Percentiles rank a stretch among this genome's conserved stretches.
Evolutionary conservation across 2,113 vertebrate species (phyloP).

Genomic region (Talpa occidentalis): DNA sequence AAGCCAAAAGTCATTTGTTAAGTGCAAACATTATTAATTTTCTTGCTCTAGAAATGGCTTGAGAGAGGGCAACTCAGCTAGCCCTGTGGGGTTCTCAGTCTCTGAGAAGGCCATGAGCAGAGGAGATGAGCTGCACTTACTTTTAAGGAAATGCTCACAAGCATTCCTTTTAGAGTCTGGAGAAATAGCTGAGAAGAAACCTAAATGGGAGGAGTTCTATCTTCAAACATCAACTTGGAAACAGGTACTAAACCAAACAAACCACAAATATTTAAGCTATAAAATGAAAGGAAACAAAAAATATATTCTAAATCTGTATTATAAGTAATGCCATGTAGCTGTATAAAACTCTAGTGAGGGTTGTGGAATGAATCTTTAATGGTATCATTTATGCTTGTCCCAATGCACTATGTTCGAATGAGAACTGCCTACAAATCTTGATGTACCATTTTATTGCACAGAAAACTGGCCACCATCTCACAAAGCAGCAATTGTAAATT

Average conservation of each 20-base stretch:
- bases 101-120: not conserved
- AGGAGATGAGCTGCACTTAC: not conserved
- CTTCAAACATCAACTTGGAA: conserved; percentile 63
- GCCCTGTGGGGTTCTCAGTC: not conserved
- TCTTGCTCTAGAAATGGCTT: not conserved
- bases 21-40: conserved; percentile 19
- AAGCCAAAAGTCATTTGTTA: not conserved
- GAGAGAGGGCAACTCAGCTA: not conserved
- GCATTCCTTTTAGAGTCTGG: conserved; percentile 51
- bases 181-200: conserved; percentile 47
- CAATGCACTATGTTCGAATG: conserved; percentile 60
- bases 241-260: conserved; percentile 64
- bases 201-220: conserved; percentile 49
- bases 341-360: conserved; percentile 64
- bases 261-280: conserved; percentile 68
- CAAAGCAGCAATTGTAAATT: conserved; percentile 77
- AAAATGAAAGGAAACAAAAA: conserved; percentile 71
- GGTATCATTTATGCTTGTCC: conserved; percentile 71
- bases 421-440: conserved; percentile 78
- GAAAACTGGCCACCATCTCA: conserved; percentile 77
- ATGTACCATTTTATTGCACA: conserved; percentile 74
- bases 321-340: conserved; percentile 64
- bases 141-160: conserved; percentile 51
- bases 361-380: conserved; percentile 77
- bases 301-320: conserved; percentile 75